Percentiles rank a stretch among this genome's conserved stretches.
phyloP scores from a whole-genome alignment of 2,888 invertebrate genomes.

The Metalampra italica region DNA sequence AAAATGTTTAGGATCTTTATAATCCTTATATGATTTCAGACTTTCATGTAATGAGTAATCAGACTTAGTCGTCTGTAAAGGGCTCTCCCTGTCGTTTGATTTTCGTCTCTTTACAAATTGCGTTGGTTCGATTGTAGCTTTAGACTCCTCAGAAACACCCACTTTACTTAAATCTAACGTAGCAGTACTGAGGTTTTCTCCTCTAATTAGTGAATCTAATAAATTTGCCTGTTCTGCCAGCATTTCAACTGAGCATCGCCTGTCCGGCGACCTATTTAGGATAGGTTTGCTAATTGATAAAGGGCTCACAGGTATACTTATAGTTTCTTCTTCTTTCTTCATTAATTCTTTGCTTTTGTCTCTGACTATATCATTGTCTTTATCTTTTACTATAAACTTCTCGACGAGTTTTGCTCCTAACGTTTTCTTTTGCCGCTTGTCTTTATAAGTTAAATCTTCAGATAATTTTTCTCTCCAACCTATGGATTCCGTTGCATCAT shows the following conservation, averaged over 20 bases:
- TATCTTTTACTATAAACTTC: conserved; percentile 84
- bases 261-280: conserved; percentile 49
- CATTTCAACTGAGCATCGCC: conserved; percentile 77
- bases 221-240: conserved; percentile 76
- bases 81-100: conserved; percentile 33
- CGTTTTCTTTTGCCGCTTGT: conserved; percentile 80
- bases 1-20: conserved; percentile 31
- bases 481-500: conserved; percentile 18
- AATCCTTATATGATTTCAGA: conserved; percentile 38
- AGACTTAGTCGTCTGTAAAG: conserved; percentile 63
- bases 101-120: conserved; percentile 29
- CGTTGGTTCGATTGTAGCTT: conserved; percentile 23
- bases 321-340: conserved; percentile 13
- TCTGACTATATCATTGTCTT: conserved; percentile 43
- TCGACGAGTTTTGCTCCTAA: conserved; percentile 87
- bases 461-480: conserved; percentile 82
- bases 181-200: conserved; percentile 71
- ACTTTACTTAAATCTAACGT: conserved; percentile 68
- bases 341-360: conserved; percentile 4
- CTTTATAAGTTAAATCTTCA: conserved; percentile 73
- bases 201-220: conserved; percentile 72
- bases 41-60: conserved; percentile 64
- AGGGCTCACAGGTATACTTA: conserved; percentile 23
- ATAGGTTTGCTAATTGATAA: conserved; percentile 13
- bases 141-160: conserved; percentile 33